Conservation (phyloP, 2,888 invertebrate genomes). For the Pachymerium ferrugineum region DNA sequence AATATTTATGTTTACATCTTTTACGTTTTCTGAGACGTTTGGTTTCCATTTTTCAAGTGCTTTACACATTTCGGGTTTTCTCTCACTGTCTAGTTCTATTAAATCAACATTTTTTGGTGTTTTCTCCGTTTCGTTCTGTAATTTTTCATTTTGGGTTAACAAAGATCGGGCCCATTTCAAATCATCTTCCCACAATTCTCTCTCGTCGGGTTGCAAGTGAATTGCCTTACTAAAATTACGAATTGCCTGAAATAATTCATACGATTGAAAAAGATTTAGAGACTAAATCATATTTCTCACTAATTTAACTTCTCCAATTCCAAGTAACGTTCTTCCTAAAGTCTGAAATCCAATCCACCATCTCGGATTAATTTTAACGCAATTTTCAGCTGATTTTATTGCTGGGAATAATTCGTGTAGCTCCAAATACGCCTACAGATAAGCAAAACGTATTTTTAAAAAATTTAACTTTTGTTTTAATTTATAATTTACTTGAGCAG, state of each 20-base stretch:
- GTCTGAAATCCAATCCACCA: conserved; percentile 50
- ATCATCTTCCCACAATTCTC: conserved; percentile 47
- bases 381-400: conserved; percentile 43
- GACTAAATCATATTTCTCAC: conserved; percentile 34
- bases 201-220: conserved; percentile 45
- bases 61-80: background rate
- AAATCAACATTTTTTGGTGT: background rate
- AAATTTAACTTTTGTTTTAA: background rate
- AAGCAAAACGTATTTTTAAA: background rate
- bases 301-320: conserved; percentile 47
- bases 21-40: background rate
- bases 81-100: background rate
- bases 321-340: conserved; percentile 47
- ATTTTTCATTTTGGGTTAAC: background rate
- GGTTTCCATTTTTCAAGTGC: background rate
- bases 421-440: conserved; percentile 36
- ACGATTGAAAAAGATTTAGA: background rate
- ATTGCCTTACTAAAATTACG: conserved; percentile 46
- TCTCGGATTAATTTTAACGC: conserved; percentile 43
- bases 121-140: background rate
- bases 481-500: conserved; percentile 50
- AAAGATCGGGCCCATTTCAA: conserved; percentile 38
- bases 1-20: background rate
- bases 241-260: conserved; percentile 42
- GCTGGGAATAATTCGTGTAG: conserved; percentile 40